Evolutionary conservation across 2,113 vertebrate genomes (phyloP), one percentile per base, ranked within the genome.

Genomic region (Balaeniceps rex): DNA sequence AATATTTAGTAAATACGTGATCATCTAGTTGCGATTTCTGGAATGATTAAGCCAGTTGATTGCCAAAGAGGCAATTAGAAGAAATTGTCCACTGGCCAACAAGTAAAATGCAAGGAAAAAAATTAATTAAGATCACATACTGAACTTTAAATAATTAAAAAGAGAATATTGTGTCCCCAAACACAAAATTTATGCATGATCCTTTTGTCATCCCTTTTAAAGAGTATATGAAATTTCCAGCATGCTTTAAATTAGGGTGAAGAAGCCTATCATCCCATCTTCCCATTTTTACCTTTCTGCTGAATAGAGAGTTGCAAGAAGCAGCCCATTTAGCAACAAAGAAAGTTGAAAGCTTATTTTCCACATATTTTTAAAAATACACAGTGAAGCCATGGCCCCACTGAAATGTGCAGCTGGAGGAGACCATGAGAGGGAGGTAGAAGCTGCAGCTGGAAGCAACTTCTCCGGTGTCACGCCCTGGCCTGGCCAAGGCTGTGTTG

Each of bases 321-420:
- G 44, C 63, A 88, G 38, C 26, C 11, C 6, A 28, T 55, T 82
- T 71, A 88, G 40, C 71, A 86, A 74, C 0, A 0, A 58, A 36
- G 19, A 51, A 55, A 93, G 51, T 0, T 0, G 33, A 66, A 93
- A 91, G 47, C 26, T 87, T 87, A 54, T 91, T 89, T 91, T 85
- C 65, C 52, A 72, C 89, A 40, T 95, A 75, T 46, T 91, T 95
- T 89, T 49, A 14, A 23, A 75, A 74, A 58, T 42, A 70, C 38
- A 52, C 46, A 75, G 61, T 26, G 31, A 96, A 85, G 87, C 82
- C 13, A 1, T 72, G 84, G 60, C 74, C 77, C 33, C 40, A 19
- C 17, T 79, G 80, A 94, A 78, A 91, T 63, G 38, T 83, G 75
- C 87, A 95, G 92, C 92, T 91, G 92, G 86, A 81, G 60, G 28